Percentiles rank a stretch among this genome's conserved stretches.
Conservation (phyloP, 1,140 invertebrate species). For the Dreissena polymorpha region DNA sequence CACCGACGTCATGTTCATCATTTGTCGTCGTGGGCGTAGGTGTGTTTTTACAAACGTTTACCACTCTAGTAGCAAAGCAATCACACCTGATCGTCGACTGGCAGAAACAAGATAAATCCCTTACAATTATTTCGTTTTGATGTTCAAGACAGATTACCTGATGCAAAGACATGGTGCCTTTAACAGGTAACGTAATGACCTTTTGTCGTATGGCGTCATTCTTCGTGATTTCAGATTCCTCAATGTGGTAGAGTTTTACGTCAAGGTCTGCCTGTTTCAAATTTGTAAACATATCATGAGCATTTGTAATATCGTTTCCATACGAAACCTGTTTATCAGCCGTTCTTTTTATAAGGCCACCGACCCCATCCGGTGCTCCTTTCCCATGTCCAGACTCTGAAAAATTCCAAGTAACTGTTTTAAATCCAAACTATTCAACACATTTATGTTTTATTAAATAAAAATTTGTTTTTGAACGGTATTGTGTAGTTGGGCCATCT, state of each 20-base stretch:
- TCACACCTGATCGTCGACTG: no score
- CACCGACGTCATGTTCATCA: no score
- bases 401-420: constrained; percentile 7
- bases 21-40: no score
- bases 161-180: constrained; percentile 12
- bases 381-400: background rate
- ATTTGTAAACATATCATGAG: background rate
- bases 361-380: constrained; percentile 1
- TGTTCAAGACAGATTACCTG: background rate
- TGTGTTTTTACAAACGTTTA: no score
- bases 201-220: background rate
- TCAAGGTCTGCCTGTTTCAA: background rate
- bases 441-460: no score
- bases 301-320: background rate
- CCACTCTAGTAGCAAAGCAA: no score
- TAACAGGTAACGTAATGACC: background rate
- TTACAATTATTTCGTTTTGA: no score
- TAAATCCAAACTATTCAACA: constrained; percentile 12
- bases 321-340: constrained; percentile 2
- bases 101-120: no score
- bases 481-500: no score
- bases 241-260: constrained; percentile 17
- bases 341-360: background rate
- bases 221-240: no score
- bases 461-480: no score